Conservation (phyloP, 1,140 invertebrate species). For the Brachionus rubens region DNA sequence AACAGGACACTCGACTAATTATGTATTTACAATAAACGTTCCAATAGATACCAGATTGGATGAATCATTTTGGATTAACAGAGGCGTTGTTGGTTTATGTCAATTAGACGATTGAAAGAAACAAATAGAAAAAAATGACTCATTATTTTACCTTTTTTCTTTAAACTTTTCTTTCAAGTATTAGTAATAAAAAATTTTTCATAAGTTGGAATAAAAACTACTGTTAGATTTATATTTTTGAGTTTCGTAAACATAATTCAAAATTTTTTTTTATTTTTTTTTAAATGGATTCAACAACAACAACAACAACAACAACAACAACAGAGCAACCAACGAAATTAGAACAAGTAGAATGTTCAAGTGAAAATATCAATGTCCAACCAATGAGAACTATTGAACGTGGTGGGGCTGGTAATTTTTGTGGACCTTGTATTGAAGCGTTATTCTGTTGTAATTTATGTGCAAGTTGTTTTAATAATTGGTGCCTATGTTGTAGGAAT, state of each 20-base stretch:
- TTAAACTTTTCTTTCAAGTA: no score
- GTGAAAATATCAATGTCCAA: not conserved
- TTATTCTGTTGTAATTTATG: conserved; percentile 1
- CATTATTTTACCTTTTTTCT: no score
- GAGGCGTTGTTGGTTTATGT: conserved; percentile 77
- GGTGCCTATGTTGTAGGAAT: conserved; percentile 22
- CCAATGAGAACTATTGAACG: not conserved
- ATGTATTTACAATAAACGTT: conserved; percentile 75
- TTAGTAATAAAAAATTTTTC: no score
- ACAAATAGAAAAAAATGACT: no score
- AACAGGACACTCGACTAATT: conserved; percentile 90
- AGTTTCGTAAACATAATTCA: no score
- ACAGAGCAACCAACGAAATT: not conserved
- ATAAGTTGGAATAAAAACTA: no score
- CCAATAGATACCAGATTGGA: conserved; percentile 68
- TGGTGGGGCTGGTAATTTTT: not conserved
- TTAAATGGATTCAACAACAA: no score
- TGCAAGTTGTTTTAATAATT: conserved; percentile 23
- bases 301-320: no score
- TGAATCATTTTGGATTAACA: conserved; percentile 78
- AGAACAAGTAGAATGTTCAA: not conserved
- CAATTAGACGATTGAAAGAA: conserved; percentile 72
- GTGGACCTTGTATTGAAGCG: not conserved
- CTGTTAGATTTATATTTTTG: no score
- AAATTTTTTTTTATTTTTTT: not conserved